Evolutionary conservation across 2,797 vertebrate genomes (phyloP).

Genomic region (Pitangus sulphuratus): DNA sequence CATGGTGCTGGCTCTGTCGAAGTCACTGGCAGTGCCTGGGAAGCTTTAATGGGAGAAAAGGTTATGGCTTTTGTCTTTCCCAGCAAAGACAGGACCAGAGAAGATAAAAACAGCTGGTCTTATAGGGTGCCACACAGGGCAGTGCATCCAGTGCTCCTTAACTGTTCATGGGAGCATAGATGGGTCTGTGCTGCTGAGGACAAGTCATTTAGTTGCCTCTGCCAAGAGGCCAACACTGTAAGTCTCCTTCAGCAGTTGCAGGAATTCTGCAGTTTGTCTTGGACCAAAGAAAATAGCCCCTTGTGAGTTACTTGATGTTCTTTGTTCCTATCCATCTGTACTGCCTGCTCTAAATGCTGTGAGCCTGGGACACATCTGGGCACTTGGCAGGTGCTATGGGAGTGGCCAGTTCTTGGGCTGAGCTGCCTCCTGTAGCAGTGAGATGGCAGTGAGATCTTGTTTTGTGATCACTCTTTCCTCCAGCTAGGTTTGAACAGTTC

Average conservation of each 20-base stretch:
- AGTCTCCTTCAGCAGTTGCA: slow-evolving; percentile 47
- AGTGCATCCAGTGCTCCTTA: neutral
- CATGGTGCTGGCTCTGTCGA: neutral
- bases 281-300: slow-evolving; percentile 49
- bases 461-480: neutral
- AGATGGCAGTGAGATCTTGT: neutral
- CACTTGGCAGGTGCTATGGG: neutral
- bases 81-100: neutral
- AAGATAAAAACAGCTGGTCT: neutral
- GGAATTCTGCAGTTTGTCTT: neutral
- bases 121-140: neutral
- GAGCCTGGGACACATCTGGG: neutral
- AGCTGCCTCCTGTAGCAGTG: neutral
- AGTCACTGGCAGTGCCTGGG: neutral
- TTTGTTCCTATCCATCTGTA: neutral
- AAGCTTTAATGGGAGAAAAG: neutral
- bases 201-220: neutral
- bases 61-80: neutral
- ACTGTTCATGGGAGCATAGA: neutral
- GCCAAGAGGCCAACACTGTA: slow-evolving; percentile 2
- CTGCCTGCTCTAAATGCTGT: neutral
- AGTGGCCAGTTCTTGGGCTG: neutral
- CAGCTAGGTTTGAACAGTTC: neutral
- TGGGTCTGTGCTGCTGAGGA: neutral
- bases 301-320: slow-evolving; percentile 14